Evolutionary conservation across 2,888 invertebrate genomes (phyloP).

Genomic region (Sphaerophoria taeniata): DNA sequence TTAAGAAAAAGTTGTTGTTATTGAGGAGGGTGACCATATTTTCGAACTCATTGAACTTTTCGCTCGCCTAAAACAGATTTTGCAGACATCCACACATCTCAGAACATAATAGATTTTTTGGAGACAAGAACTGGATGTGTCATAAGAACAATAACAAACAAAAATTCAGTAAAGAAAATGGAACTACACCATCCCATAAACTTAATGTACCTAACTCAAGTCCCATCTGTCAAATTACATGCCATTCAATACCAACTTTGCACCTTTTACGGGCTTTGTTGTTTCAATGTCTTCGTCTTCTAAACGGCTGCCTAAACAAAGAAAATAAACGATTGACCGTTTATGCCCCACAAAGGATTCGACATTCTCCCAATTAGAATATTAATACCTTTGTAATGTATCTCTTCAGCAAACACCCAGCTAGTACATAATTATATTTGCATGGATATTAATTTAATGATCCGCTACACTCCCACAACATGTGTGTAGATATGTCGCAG

Average conservation of each 20-base stretch:
- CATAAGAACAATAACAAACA: too few species aligned
- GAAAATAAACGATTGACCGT: constrained; percentile 11
- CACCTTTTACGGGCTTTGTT: not conserved
- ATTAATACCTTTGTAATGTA: not conserved
- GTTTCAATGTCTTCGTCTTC: not conserved
- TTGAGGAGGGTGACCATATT: not conserved
- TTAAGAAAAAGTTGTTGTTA: not conserved
- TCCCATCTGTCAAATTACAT: not conserved
- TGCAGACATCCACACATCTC: too few species aligned
- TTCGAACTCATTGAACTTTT: too few species aligned
- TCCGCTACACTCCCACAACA: not conserved
- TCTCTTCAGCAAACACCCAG: not conserved
- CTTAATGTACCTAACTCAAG: too few species aligned
- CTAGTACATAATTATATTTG: constrained; percentile 27
- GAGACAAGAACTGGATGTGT: too few species aligned
- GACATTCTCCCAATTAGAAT: constrained; percentile 14
- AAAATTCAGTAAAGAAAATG: too few species aligned
- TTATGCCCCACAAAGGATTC: not conserved
- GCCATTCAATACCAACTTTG: not conserved
- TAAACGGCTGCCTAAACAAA: constrained; percentile 9
- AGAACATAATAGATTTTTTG: too few species aligned
- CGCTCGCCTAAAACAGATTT: too few species aligned
- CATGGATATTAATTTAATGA: constrained; percentile 27
- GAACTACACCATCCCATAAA: too few species aligned
- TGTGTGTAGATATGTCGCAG: too few species aligned